Evolutionary conservation across 2,113 vertebrate genomes (phyloP).

Genomic region (Furnarius figulus): DNA sequence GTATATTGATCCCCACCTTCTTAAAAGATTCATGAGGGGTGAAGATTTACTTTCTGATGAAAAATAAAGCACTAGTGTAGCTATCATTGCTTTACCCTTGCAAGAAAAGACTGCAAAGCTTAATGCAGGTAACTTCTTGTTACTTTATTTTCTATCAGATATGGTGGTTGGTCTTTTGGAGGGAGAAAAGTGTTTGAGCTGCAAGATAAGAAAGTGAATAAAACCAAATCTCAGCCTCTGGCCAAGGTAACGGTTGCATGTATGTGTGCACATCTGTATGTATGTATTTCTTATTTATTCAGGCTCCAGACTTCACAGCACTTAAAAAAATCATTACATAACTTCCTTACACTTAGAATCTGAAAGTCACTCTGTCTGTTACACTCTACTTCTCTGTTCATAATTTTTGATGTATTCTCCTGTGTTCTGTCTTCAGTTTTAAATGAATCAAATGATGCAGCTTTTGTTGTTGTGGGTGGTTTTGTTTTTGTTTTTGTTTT

Average conservation of each 20-base stretch:
- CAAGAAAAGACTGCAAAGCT: not conserved
- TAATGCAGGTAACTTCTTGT: not conserved
- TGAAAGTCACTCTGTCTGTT: not conserved
- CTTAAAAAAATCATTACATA: not conserved
- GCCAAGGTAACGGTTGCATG: slow-evolving; percentile 63
- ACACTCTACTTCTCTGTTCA: not conserved
- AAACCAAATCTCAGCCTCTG: not conserved
- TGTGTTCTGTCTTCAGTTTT: not conserved
- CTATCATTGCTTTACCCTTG: not conserved
- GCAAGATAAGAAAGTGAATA: not conserved
- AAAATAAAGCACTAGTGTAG: not conserved
- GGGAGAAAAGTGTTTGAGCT: not conserved
- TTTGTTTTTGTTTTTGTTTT: not conserved
- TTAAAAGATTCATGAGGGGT: not conserved
- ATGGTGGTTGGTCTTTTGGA: slow-evolving; percentile 78
- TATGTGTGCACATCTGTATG: not conserved
- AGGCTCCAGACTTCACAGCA: not conserved
- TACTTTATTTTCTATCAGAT: slow-evolving; percentile 33
- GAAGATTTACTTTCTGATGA: not conserved
- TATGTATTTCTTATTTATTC: not conserved
- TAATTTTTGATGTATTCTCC: not conserved
- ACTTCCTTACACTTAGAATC: not conserved
- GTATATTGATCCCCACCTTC: not conserved
- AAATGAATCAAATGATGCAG: rapidly evolving
- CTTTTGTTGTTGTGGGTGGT: not conserved